Evolutionary conservation across 2,888 invertebrate genomes (phyloP), one percentile per base, ranked within the genome.

Genomic region (Endomychus coccineus): DNA sequence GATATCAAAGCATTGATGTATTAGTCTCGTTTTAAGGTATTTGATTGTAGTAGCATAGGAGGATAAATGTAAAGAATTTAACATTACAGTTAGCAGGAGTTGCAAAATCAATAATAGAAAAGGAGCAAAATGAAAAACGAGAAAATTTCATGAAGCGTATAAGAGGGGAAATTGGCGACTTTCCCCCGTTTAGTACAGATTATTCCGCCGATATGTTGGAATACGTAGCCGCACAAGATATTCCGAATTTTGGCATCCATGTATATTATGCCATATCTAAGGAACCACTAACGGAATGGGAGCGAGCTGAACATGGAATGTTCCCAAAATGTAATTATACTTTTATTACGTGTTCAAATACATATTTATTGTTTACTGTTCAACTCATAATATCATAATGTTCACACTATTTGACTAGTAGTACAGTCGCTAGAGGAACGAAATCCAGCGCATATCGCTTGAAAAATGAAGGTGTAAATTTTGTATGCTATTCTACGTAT

Each of bases 191-290:
- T 35, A 55, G 49, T 4, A 56, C 59, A 0, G 66, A 67, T 29
- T 56, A 56, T 48, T 66, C 68, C 0, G 54, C 67, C 2, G 66
- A 71, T 50, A 50, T 67, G 9, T 51, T 61, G 25, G 66, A 70
- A 46, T 70, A 68, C 51, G 65, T 64, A 0, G 67, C 68, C 1
- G 60, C 66, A 12, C 71, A 71, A 45, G 63, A 68, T 44, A 70
- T 71, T 37, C 68, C 69, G 17, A 57, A 64, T 38, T 70, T 68
- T 50, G 71, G 71, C 2, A 59, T 69, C 9, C 71, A 72, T 36
- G 68, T 64, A n/a, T 72, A 66, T 45, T 71, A 69, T 45, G 72
- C 71, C 1, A 52, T 67, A 27, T 70, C 70, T 5, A 60, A 52
- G 11, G 64, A 69, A 39, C 68, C 69, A 1, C 40, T 71, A 9